Evolutionary conservation across 2,888 invertebrate species (phyloP).

Genomic region (Protophormia terraenovae): DNA sequence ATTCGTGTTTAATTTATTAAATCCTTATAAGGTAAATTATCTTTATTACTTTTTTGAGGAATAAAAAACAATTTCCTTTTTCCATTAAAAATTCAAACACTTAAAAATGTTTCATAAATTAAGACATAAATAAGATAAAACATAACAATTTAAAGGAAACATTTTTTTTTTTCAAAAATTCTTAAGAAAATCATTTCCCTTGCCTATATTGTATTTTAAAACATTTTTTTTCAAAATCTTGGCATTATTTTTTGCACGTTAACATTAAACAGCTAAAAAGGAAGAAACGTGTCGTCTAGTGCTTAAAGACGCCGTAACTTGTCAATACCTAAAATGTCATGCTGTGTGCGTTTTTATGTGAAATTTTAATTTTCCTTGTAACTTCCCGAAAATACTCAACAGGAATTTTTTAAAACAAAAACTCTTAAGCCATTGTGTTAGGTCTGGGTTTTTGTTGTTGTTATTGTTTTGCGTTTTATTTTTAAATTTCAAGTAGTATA

Average conservation of each 20-base stretch:
- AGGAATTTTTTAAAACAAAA: constrained; percentile 54
- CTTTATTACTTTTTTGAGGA: background rate
- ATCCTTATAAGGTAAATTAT: background rate
- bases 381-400: constrained; percentile 67
- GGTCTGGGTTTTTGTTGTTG: constrained; percentile 21
- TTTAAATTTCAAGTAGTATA: constrained; percentile 37
- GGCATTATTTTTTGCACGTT: constrained; percentile 48
- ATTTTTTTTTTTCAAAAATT: constrained; percentile 6
- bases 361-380: constrained; percentile 66
- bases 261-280: too few relatives aligned
- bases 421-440: constrained; percentile 23
- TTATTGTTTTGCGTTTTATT: constrained; percentile 15
- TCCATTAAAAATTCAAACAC: background rate
- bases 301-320: constrained; percentile 34
- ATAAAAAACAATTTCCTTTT: constrained; percentile 7
- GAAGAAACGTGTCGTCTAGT: constrained; percentile 27
- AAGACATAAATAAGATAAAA: background rate
- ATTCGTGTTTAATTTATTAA: background rate
- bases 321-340: constrained; percentile 55
- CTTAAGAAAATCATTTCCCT: constrained; percentile 4
- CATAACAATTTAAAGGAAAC: too few relatives aligned
- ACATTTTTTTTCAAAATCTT: background rate
- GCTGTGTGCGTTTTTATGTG: constrained; percentile 56
- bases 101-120: background rate
- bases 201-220: too few relatives aligned